Evolutionary conservation across 2,888 invertebrate genomes (phyloP).

Genomic region (Dendrolimus houi): DNA sequence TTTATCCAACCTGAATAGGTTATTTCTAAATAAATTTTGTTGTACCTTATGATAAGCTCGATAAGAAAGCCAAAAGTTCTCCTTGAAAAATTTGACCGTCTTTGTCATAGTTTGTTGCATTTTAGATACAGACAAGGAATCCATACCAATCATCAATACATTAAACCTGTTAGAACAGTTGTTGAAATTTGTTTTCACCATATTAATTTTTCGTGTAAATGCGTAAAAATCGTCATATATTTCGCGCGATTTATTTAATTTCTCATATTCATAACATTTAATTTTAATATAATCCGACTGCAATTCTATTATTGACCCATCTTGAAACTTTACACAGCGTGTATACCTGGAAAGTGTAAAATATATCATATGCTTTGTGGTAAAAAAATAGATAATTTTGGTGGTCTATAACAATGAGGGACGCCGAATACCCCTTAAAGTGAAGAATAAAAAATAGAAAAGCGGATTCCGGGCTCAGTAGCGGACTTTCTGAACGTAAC

Average conservation of each 20-base stretch:
- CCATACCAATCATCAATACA: constrained; percentile 88
- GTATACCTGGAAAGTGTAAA: constrained; percentile 37
- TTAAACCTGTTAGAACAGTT: constrained; percentile 46
- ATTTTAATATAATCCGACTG: constrained; percentile 51
- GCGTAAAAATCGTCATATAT: constrained; percentile 61
- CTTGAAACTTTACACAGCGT: constrained; percentile 34
- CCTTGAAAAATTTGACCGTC: constrained; percentile 80
- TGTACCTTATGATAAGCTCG: constrained; percentile 83
- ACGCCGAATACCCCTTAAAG: too few relatives aligned
- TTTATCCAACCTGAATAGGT: too few relatives aligned
- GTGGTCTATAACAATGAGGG: too few relatives aligned
- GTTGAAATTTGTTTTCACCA: constrained; percentile 15
- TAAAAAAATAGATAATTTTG: too few relatives aligned
- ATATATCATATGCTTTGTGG: background rate
- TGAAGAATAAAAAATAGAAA: too few relatives aligned
- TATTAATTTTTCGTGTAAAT: constrained; percentile 61
- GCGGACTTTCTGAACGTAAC: too few relatives aligned
- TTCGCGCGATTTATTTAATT: constrained; percentile 27
- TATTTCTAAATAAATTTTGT: too few relatives aligned
- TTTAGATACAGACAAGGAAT: constrained; percentile 89
- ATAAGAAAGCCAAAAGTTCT: constrained; percentile 82
- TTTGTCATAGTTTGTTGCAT: constrained; percentile 84
- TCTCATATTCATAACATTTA: constrained; percentile 40
- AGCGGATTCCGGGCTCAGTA: too few relatives aligned
- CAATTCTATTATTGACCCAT: constrained; percentile 31